Base-by-base conservation (phyloP, 2,888 invertebrate genomes). In the Lymantria dispar region DNA sequence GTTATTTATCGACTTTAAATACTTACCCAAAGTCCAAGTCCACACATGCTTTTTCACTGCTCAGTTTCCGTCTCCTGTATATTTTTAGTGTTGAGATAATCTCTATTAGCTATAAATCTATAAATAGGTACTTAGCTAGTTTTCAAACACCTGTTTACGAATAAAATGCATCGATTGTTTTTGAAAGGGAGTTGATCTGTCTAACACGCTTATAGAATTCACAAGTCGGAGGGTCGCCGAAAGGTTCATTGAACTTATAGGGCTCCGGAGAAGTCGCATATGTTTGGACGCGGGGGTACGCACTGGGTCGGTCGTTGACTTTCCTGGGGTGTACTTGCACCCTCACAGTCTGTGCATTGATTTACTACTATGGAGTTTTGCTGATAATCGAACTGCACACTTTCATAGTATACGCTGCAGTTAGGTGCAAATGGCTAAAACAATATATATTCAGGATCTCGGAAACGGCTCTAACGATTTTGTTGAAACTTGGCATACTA, bases 281-380 rank as follows among this genome's bases (percentile, higher is more conserved):
- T 76, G 73, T 74, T 68, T 64, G 64, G 66, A 70, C 70, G 70
- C 80, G 78, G 80, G 80, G 79, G 75, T 81, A 75, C 76, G 74
- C 69, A 82, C 78, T 80, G 83, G 81, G 78, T 66, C 83, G 89
- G 86, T 85, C 87, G 78, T 85, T 89, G 88, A 86, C 87, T 80
- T 80, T 70, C 70, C 63, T 73, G 70, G 76, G 75, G 78, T 67
- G 60, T 52, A 61, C 37, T 75, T 85, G 83, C 80, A 85, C 74
- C 78, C 77, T 59, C 72, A 62, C 69, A 68, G 61, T 60, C 62
- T 62, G 64, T 70, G 76, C 74, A 80, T 80, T 83, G 76, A 78
- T 82, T 80, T n/a, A 33, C n/a, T 38, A n/a, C 9, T 5, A 22
- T 38, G n/a, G 38, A n/a, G 7, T 12, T 38, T 9, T 12, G 12